phyloP scores from a whole-genome alignment of 1,140 invertebrate species.

The Tetraneura akinire region DNA sequence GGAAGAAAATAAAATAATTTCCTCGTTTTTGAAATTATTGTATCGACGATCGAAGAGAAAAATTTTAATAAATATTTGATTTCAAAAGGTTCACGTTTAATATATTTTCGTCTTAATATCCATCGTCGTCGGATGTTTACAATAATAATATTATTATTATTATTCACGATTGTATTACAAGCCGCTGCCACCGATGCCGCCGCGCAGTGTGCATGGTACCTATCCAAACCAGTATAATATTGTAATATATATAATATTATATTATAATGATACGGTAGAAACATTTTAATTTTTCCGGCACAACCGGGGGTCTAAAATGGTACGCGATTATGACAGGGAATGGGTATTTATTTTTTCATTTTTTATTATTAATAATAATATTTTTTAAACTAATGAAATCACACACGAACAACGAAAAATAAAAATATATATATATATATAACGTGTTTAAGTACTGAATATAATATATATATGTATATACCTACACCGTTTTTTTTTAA shows the following conservation, averaged over 20 bases:
- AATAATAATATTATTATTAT: too few species aligned
- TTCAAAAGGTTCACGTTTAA: neutral
- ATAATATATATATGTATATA: neutral
- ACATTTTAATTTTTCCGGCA: neutral
- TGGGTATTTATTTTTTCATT: neutral
- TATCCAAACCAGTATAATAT: constrained; percentile 7
- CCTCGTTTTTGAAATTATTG: too few species aligned
- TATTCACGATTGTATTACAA: neutral
- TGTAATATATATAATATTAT: neutral
- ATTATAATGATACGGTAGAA: too few species aligned
- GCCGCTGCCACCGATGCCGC: neutral
- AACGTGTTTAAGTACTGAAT: too few species aligned
- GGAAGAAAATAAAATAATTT: too few species aligned
- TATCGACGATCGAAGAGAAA: too few species aligned
- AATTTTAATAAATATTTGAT: neutral
- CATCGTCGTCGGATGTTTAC: constrained; percentile 7
- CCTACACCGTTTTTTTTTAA: too few species aligned
- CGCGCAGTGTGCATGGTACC: neutral
- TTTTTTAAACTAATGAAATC: too few species aligned
- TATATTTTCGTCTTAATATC: too few species aligned
- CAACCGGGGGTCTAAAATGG: neutral
- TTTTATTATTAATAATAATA: too few species aligned
- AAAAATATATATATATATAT: neutral
- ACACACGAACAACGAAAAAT: neutral
- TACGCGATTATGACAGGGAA: neutral